phyloP scores from a whole-genome alignment of 2,888 invertebrate genomes.

The Amblyjoppa fuscipennis region DNA sequence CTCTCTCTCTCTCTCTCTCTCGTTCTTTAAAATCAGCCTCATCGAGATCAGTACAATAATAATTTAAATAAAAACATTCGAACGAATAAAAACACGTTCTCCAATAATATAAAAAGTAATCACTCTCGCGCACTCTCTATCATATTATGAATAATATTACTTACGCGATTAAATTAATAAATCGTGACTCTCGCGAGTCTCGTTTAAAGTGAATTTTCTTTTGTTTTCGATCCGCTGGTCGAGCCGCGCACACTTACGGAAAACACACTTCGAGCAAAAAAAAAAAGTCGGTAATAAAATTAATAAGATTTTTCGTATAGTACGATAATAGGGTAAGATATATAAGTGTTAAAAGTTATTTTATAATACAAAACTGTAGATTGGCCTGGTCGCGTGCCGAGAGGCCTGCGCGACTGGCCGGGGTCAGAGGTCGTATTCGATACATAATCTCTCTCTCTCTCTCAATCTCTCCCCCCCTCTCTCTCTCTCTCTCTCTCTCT shows the following conservation, averaged over 20 bases:
- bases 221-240: conserved; percentile 14
- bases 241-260: conserved; percentile 9
- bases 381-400: conserved; percentile 53
- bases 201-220: conserved; percentile 30
- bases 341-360: conserved; percentile 51
- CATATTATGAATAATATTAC: conserved; percentile 29
- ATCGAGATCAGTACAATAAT: conserved; percentile 69
- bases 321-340: conserved; percentile 48
- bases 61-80: conserved; percentile 60
- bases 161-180: conserved; percentile 56
- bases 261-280: conserved; percentile 21
- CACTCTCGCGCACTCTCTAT: conserved; percentile 55
- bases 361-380: conserved; percentile 65
- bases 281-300: conserved; percentile 23
- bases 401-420: conserved; percentile 22
- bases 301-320: conserved; percentile 26
- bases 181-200: conserved; percentile 43
- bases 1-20: conserved; percentile 7
- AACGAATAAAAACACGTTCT: conserved; percentile 30
- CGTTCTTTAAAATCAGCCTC: conserved; percentile 61
- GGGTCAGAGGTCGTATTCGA: conserved; percentile 66
- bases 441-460: conserved; percentile 40
- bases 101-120: conserved; percentile 56
- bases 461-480: conserved; percentile 27
- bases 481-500: conserved; percentile 15